These are phyloP conservation scores for Chaetodon auriga DNA, from an alignment of 2,113 vertebrate genomes.

Conservation along the genomic window DNA sequence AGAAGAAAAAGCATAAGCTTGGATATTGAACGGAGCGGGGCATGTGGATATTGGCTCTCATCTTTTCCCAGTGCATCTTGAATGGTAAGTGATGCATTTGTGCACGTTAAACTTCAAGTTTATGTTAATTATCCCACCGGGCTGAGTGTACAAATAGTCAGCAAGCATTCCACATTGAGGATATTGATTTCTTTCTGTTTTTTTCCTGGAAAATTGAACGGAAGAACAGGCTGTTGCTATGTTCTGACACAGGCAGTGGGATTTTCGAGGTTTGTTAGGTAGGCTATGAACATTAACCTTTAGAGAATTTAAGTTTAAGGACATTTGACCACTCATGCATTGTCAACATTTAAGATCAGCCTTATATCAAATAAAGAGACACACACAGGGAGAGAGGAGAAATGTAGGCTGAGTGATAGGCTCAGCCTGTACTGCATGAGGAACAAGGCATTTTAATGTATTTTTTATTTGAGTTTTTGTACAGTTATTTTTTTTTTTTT, in stretches of 20 bases:
- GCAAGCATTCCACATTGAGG: not conserved
- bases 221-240: slow-evolving; percentile 71
- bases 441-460: slow-evolving; percentile 17
- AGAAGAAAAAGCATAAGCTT: slow-evolving; percentile 85
- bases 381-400: slow-evolving; percentile 1
- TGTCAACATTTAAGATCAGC: slow-evolving; percentile 31
- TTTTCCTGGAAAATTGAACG: slow-evolving; percentile 22
- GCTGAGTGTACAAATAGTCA: not conserved
- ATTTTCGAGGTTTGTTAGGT: slow-evolving; percentile 1
- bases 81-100: slow-evolving; percentile 89
- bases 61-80: slow-evolving; percentile 97
- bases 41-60: slow-evolving; percentile 97
- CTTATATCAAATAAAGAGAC: slow-evolving; percentile 24
- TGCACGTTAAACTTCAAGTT: slow-evolving; percentile 68
- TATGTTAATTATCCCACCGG: slow-evolving; percentile 22
- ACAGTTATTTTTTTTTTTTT: slow-evolving; percentile 6
- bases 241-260: slow-evolving; percentile 62
- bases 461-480: slow-evolving; percentile 15
- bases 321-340: slow-evolving; percentile 26
- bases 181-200: slow-evolving; percentile 19
- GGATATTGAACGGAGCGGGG: slow-evolving; percentile 91
- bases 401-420: slow-evolving; percentile 57
- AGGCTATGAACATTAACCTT: slow-evolving; percentile 36
- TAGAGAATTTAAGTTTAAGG: slow-evolving; percentile 5
- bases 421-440: slow-evolving; percentile 57